Conservation (phyloP, 1,140 invertebrate genomes). For the Pseudomyrmex pallidus region DNA sequence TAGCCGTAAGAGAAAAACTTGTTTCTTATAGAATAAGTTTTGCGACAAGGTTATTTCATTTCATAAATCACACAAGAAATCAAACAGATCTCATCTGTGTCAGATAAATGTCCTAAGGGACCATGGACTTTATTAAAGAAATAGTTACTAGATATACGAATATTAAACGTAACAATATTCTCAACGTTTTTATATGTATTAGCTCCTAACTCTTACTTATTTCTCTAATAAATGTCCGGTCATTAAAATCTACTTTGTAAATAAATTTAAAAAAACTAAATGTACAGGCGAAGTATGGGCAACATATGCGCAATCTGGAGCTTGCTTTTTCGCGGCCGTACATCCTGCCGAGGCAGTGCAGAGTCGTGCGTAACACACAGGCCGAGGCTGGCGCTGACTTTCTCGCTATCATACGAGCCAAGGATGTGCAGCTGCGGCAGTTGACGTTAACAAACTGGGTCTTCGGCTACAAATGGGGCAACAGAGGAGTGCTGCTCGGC, state of each 20-base stretch:
- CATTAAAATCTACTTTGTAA: not conserved
- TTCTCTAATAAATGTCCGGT: too few relatives aligned
- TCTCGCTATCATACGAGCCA: constrained; percentile 71
- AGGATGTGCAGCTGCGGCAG: constrained; percentile 79
- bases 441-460: constrained; percentile 82
- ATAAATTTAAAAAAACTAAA: not conserved
- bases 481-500: constrained; percentile 78
- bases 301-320: constrained; percentile 80
- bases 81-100: too few relatives aligned
- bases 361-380: constrained; percentile 73
- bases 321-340: constrained; percentile 81
- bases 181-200: too few relatives aligned
- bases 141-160: too few relatives aligned
- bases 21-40: not conserved
- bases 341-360: constrained; percentile 72
- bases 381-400: constrained; percentile 79
- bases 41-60: not conserved
- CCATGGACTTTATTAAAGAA: too few relatives aligned
- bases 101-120: too few relatives aligned
- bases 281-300: constrained; percentile 80
- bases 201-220: too few relatives aligned
- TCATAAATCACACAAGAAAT: too few relatives aligned
- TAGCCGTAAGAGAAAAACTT: constrained; percentile 71
- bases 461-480: constrained; percentile 80
- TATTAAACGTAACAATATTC: too few relatives aligned